Evolutionary conservation across 2,113 vertebrate genomes (phyloP).

Genomic region (Stictonetta naevosa): DNA sequence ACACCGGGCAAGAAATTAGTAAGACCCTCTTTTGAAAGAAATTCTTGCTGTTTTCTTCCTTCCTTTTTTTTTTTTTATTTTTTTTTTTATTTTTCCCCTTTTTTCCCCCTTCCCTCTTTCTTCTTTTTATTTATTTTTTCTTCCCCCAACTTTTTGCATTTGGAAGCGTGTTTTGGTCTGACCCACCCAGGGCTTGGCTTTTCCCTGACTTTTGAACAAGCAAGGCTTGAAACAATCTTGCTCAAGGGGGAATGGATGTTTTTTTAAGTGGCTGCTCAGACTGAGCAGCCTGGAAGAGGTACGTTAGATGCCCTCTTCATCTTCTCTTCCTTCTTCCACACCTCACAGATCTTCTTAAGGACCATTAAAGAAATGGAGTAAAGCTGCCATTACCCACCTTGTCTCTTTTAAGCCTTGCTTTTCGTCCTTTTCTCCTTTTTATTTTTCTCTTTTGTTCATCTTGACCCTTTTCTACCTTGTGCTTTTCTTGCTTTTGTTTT

Average conservation of each 20-base stretch:
- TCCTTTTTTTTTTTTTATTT: background rate
- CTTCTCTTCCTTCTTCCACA: background rate
- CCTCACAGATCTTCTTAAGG: constrained; percentile 17
- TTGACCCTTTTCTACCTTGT: constrained; percentile 70
- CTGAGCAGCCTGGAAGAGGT: background rate
- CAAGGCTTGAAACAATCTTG: constrained; percentile 74
- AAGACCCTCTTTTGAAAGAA: constrained; percentile 73
- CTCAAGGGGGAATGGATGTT: constrained; percentile 56
- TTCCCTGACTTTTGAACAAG: constrained; percentile 69
- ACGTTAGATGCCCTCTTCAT: background rate
- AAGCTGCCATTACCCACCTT: constrained; percentile 43
- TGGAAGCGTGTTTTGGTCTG: constrained; percentile 64
- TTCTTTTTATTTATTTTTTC: background rate
- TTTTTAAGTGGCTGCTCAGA: background rate
- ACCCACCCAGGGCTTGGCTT: constrained; percentile 54
- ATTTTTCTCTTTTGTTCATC: constrained; percentile 55
- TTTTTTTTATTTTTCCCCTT: background rate
- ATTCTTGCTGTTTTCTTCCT: constrained; percentile 57
- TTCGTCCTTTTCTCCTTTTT: constrained; percentile 46
- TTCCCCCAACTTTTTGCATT: constrained; percentile 35
- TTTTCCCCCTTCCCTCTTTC: background rate
- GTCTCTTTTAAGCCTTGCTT: constrained; percentile 75
- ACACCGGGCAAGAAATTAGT: constrained; percentile 86
- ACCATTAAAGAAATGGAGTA: background rate
- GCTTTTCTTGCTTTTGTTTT: constrained; percentile 60